These are phyloP conservation scores for Forficula auricularia DNA, from an alignment of 1,140 invertebrate genomes.

Conservation along the genomic window DNA sequence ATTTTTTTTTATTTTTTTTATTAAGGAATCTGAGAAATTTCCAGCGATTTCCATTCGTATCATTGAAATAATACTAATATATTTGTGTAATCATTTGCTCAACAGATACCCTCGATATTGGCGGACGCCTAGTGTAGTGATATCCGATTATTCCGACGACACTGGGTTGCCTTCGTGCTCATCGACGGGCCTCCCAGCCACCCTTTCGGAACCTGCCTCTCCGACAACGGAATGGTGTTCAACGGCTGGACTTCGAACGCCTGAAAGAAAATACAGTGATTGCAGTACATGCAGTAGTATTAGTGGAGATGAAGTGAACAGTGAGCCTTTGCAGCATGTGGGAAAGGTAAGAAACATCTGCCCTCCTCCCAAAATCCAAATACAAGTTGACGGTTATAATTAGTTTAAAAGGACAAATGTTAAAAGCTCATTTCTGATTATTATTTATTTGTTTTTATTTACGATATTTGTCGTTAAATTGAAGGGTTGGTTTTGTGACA, in stretches of 20 bases:
- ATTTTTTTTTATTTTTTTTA: no score
- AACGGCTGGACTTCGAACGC: constrained; percentile 21
- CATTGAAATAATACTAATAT: no score
- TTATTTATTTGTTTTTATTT: no score
- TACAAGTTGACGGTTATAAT: no score
- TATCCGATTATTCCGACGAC: constrained; percentile 67
- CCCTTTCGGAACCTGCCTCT: constrained; percentile 17
- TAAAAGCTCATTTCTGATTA: no score
- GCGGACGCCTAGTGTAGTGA: constrained; percentile 61
- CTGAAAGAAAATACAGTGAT: constrained; percentile 39
- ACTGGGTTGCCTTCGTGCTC: constrained; percentile 20
- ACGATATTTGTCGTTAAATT: no score
- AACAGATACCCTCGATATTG: constrained; percentile 33
- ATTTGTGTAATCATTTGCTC: neutral
- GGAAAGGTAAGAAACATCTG: no score
- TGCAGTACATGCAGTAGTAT: constrained; percentile 42
- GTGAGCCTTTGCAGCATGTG: constrained; percentile 10
- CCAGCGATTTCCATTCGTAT: neutral
- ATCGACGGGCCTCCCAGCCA: constrained; percentile 26
- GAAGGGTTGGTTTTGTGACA: no score
- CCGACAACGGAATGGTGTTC: constrained; percentile 10
- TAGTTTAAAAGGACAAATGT: no score
- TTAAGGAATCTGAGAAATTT: no score
- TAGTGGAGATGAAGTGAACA: constrained; percentile 44
- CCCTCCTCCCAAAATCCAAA: no score